Conservation (phyloP, 2,113 vertebrate species). For the Thinocorus orbignyianus region DNA sequence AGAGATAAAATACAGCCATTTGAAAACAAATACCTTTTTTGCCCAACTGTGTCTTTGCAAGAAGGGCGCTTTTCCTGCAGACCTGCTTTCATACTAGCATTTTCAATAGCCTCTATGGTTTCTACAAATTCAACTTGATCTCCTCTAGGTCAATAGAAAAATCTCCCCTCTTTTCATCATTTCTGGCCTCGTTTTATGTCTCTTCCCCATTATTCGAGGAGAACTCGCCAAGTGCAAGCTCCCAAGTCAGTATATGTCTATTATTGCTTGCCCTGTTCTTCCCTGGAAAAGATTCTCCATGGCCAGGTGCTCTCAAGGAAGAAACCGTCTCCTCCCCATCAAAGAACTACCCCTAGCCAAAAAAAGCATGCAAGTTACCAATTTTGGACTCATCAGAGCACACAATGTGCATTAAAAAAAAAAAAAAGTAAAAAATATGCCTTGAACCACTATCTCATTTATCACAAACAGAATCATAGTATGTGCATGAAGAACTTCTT, state of each 20-base stretch:
- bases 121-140: neutral
- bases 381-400: neutral
- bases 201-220: neutral
- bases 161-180: neutral
- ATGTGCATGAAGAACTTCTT: neutral
- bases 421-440: neutral
- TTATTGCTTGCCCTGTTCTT: neutral
- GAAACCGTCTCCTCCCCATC: neutral
- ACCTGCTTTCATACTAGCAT: neutral
- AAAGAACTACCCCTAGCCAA: neutral
- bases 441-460: neutral
- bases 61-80: neutral
- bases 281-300: neutral
- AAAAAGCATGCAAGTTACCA: neutral
- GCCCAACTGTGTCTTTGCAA: neutral
- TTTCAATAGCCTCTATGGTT: neutral
- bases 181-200: neutral
- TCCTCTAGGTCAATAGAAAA: neutral
- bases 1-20: neutral
- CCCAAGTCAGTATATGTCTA: neutral
- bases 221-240: neutral
- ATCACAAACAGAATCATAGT: neutral
- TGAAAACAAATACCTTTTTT: conserved; percentile 2
- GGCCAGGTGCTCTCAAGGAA: neutral
- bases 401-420: fast-evolving